A percentile compares a stretch with the other conserved stretches of the same genome.
Evolutionary conservation across 1,140 invertebrate genomes (phyloP).

Genomic region (Trigoniulus corallinus): DNA sequence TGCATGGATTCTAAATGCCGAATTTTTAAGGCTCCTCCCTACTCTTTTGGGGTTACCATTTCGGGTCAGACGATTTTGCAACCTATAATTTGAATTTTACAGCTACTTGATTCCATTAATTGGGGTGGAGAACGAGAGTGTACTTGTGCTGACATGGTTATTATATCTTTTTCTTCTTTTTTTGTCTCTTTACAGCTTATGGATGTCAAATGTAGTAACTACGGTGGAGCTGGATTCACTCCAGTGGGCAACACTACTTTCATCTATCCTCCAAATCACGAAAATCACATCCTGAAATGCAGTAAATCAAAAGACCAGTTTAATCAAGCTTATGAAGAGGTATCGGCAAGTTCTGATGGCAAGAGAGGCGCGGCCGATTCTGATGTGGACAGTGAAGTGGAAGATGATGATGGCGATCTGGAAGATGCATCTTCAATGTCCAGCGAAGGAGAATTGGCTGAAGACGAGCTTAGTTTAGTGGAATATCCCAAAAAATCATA

Average conservation of each 20-base stretch:
- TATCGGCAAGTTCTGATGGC: slow-evolving; percentile 13
- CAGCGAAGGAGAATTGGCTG: slow-evolving; percentile 16
- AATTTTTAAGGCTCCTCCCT: no score
- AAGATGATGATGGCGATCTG: not conserved
- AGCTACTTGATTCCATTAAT: no score
- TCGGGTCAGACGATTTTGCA: no score
- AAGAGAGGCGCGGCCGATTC: slow-evolving; percentile 7
- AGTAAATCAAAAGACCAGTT: slow-evolving; percentile 11
- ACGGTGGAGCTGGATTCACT: slow-evolving; percentile 9
- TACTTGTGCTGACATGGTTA: no score
- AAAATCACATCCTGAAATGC: not conserved
- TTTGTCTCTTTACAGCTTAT: slow-evolving; percentile 11
- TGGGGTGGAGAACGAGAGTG: no score
- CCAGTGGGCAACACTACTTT: slow-evolving; percentile 12
- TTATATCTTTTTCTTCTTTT: no score
- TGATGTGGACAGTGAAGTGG: slow-evolving; percentile 14
- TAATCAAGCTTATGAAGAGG: slow-evolving; percentile 16
- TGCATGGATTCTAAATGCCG: no score
- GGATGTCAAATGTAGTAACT: slow-evolving; percentile 16
- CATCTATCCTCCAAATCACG: slow-evolving; percentile 3
- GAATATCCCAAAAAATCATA: slow-evolving; percentile 10
- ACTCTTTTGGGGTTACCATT: no score
- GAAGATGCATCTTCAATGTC: not conserved
- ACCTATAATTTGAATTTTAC: no score
- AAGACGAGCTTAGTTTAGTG: slow-evolving; percentile 16